phyloP scores from a whole-genome alignment of 2,797 vertebrate species.

The Aplochiton taeniatus region DNA sequence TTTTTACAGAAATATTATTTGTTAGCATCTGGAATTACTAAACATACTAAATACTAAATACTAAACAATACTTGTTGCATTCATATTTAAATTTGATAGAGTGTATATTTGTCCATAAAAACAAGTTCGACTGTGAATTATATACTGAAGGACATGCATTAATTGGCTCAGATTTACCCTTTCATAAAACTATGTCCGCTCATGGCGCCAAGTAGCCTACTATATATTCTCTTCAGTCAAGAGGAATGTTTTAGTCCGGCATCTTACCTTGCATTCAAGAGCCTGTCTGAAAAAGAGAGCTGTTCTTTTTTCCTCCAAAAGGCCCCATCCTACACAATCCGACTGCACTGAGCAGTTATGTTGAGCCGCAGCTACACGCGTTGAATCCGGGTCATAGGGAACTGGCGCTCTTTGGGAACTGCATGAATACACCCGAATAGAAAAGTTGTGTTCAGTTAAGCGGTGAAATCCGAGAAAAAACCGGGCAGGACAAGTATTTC shows the following conservation, averaged over 20 bases:
- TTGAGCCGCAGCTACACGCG: slow-evolving; percentile 49
- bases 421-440: slow-evolving; percentile 98
- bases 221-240: slow-evolving; percentile 26
- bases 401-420: slow-evolving; percentile 84
- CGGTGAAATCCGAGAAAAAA: slow-evolving; percentile 87
- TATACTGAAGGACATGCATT: no score
- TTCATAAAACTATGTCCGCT: no score
- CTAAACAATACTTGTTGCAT: no score
- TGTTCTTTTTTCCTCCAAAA: slow-evolving; percentile 48
- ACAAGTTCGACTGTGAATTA: no score
- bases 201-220: no score
- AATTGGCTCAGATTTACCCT: no score
- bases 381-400: slow-evolving; percentile 75
- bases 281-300: slow-evolving; percentile 32
- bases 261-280: slow-evolving; percentile 48
- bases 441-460: slow-evolving; percentile 95
- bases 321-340: slow-evolving; percentile 51
- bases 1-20: no score
- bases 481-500: slow-evolving; percentile 76
- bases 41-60: no score
- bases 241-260: slow-evolving; percentile 40
- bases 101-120: no score
- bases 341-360: slow-evolving; percentile 52
- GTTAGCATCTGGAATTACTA: no score
- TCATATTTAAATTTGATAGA: no score